These are phyloP conservation scores for Phania funesta DNA, from an alignment of 2,888 invertebrate genomes.

Conservation along the genomic window DNA sequence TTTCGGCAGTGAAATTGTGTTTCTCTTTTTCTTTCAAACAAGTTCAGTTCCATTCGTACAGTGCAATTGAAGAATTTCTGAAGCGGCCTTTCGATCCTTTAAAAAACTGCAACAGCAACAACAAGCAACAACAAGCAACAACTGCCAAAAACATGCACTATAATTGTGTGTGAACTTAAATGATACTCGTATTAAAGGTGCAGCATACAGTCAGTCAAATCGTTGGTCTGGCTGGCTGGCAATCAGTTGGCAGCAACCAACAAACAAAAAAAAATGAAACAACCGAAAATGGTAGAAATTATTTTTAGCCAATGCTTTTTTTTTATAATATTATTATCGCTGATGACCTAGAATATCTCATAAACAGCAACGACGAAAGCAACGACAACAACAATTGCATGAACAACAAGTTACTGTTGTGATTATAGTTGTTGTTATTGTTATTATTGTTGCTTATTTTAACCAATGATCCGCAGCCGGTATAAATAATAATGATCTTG, in stretches of 20 bases:
- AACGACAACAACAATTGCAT: slow-evolving; percentile 32
- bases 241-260: not conserved
- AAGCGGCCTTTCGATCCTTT: slow-evolving; percentile 58
- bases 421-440: slow-evolving; percentile 4
- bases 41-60: slow-evolving; percentile 48
- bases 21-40: slow-evolving; percentile 51
- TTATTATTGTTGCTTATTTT: slow-evolving; percentile 20
- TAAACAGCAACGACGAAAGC: slow-evolving; percentile 39
- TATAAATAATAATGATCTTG: slow-evolving; percentile 65
- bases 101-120: not conserved
- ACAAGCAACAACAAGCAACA: not conserved
- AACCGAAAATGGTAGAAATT: slow-evolving; percentile 50
- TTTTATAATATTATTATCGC: slow-evolving; percentile 56
- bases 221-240: slow-evolving; percentile 4
- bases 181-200: slow-evolving; percentile 60
- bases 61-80: slow-evolving; percentile 50
- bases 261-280: slow-evolving; percentile 2
- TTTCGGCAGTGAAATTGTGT: slow-evolving; percentile 61
- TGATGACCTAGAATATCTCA: slow-evolving; percentile 67
- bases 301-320: slow-evolving; percentile 50
- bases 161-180: slow-evolving; percentile 64
- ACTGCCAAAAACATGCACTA: slow-evolving; percentile 18
- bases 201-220: slow-evolving; percentile 38
- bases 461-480: slow-evolving; percentile 58
- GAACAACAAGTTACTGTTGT: slow-evolving; percentile 26